Evolutionary conservation across 2,888 invertebrate species (phyloP), one percentile per base, ranked within the genome.

Genomic region (Podabrus alpinus): DNA sequence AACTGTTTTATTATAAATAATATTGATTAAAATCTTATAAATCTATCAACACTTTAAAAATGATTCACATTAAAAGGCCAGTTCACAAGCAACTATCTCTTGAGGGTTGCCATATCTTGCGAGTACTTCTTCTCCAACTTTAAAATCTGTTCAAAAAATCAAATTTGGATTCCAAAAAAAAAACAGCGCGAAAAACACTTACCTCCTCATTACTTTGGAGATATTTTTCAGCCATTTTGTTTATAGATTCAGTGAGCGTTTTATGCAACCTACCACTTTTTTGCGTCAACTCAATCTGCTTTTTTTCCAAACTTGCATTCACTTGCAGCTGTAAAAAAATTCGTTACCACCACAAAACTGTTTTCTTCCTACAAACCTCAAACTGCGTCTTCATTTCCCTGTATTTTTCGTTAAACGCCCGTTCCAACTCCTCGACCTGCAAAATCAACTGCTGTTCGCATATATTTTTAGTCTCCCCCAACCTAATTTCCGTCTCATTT

Each of bases 401-500:
- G 15, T 21, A 61, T 64, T 68, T 68, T 9, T 62, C 68, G 2
- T 13, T n/a, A 59, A 68, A 72, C 2, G 25, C 11, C 29, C 68
- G 62, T 17, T 72, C 62, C 21, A 72, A 16, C 7, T 68, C 21
- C 15, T n/a, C 10, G n/a, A 61, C 25, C 25, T 29, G 29, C n/a
- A 60, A 60, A 62, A 68, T 21, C 15, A 68, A 61, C 15, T 72
- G 19, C 45, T 15, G 61, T 15, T 68, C 45, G 13, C 62, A 29
- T 11, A 45, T 25, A 9, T 15, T 45, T 29, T 21, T 61, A 7
- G 68, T n/a, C 19, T 68, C 9, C 15, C 15, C 24, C 7, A 61
- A 64, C 9, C 21, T 25, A 2, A 60, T 72, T 16, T 77, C 61
- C 13, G 80, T 80, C 62, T 79, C 76, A 15, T 21, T 69, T 70